Conservation (phyloP, 2,113 vertebrate genomes). For the Rhynchomys soricoides region DNA sequence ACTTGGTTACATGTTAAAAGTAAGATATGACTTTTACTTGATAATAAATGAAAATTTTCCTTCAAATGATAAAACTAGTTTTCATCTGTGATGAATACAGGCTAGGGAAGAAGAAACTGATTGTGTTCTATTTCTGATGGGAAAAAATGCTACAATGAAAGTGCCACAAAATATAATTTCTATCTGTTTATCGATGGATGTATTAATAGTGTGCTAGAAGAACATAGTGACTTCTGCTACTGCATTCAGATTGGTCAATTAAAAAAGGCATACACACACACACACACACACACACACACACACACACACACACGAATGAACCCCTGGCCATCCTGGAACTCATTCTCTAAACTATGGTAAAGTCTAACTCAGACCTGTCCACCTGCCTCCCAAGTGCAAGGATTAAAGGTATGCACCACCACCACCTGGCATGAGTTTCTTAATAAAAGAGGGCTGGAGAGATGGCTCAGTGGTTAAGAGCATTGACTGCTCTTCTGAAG, state of each 20-base stretch:
- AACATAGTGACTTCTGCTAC: background rate
- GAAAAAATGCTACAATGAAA: background rate
- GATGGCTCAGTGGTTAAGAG: no score
- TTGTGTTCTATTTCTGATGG: background rate
- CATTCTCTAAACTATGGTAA: background rate
- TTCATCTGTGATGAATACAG: conserved; percentile 9
- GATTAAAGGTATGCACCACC: background rate
- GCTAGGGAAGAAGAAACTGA: conserved; percentile 3
- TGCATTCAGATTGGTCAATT: background rate
- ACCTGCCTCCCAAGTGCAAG: background rate
- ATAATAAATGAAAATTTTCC: conserved; percentile 39
- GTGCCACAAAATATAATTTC: background rate
- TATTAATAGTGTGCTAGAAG: background rate
- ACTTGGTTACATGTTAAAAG: background rate
- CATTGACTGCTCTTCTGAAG: no score
- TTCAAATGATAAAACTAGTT: background rate
- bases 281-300: no score
- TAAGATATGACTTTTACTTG: conserved; percentile 31
- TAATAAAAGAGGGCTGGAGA: no score
- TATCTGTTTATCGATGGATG: background rate
- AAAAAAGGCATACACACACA: background rate
- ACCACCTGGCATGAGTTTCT: background rate
- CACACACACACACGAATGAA: no score
- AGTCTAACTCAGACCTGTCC: background rate
- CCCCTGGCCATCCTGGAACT: background rate